Evolutionary conservation across 2,888 invertebrate species (phyloP).

Genomic region (Pachydiplax longipennis): DNA sequence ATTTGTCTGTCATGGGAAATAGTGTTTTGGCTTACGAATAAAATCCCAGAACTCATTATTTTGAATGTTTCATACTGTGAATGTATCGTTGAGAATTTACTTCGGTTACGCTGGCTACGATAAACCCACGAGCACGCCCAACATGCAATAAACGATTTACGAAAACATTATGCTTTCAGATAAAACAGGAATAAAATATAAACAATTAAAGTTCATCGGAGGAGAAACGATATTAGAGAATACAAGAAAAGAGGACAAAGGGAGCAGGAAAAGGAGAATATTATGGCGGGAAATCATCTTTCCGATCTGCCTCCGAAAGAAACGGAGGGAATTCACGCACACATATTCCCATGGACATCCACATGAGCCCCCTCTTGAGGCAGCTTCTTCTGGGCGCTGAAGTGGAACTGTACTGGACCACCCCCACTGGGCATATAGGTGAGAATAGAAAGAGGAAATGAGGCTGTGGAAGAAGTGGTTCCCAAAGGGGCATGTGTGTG

Average conservation of each 20-base stretch:
- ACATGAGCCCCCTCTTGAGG: neutral
- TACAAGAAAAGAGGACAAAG: neutral
- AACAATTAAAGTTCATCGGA: too few relatives aligned
- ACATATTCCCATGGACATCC: neutral
- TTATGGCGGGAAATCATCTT: neutral
- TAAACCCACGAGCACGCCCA: too few relatives aligned
- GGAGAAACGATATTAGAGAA: too few relatives aligned
- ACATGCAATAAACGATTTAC: too few relatives aligned
- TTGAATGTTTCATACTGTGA: too few relatives aligned
- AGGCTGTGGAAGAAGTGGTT: neutral
- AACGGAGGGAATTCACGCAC: neutral
- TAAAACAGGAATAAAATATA: too few relatives aligned
- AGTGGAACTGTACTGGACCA: conserved; percentile 18
- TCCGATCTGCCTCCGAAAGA: neutral
- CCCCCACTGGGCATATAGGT: neutral
- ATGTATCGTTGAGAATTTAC: too few relatives aligned
- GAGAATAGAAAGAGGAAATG: conserved; percentile 6
- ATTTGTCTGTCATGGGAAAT: too few relatives aligned
- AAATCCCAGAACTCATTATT: too few relatives aligned
- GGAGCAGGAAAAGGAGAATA: neutral
- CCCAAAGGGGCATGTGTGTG: neutral
- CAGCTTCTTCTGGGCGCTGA: neutral
- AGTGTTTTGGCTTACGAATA: too few relatives aligned
- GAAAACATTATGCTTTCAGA: too few relatives aligned
- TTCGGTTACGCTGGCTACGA: too few relatives aligned